Evolutionary conservation across 2,888 invertebrate species (phyloP).

Genomic region (Crematogaster levior): DNA sequence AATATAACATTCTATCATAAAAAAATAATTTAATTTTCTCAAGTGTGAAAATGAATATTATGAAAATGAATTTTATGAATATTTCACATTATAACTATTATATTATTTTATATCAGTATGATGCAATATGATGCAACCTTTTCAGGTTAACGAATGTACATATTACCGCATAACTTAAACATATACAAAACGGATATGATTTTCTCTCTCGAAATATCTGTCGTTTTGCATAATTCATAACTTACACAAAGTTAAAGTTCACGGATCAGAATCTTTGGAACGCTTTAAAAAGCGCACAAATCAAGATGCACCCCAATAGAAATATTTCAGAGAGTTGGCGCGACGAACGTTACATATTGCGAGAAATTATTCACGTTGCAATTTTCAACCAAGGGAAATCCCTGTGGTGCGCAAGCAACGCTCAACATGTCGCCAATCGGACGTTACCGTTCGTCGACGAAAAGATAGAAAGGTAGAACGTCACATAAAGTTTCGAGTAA

Average conservation of each 20-base stretch:
- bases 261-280: background rate
- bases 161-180: background rate
- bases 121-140: background rate
- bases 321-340: slow-evolving; percentile 16
- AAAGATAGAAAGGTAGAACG: slow-evolving; percentile 1
- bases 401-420: background rate
- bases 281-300: slow-evolving; percentile 4
- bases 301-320: slow-evolving; percentile 18
- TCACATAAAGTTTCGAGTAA: slow-evolving; percentile 5
- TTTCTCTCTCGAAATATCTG: background rate
- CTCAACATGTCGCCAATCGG: slow-evolving; percentile 32
- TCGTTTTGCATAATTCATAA: background rate
- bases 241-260: background rate
- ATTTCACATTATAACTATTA: background rate
- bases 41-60: background rate
- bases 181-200: slow-evolving; percentile 9
- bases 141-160: background rate
- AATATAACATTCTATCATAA: background rate
- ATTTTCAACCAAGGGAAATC: slow-evolving; percentile 50
- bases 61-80: background rate
- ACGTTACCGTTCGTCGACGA: background rate
- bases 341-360: slow-evolving; percentile 39
- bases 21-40: background rate
- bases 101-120: too few relatives aligned
- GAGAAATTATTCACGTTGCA: slow-evolving; percentile 52